phyloP scores from a whole-genome alignment of 2,888 invertebrate species.

The Latheticus oryzae region DNA sequence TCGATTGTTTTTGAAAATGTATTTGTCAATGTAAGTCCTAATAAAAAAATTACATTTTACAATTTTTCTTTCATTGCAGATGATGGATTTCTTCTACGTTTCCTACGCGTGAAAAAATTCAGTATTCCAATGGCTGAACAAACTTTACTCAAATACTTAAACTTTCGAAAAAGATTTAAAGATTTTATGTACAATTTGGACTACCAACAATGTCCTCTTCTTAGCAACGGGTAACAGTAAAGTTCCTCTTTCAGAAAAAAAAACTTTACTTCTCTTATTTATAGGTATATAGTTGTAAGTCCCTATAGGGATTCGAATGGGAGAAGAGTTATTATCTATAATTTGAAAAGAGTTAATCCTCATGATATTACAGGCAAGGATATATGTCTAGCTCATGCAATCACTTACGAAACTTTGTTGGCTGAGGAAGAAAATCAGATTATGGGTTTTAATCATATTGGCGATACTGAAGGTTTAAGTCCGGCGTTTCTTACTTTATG shows the following conservation, averaged over 20 bases:
- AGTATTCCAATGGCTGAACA: constrained; percentile 84
- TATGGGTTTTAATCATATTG: constrained; percentile 79
- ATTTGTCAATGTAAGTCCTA: not conserved
- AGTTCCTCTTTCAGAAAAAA: not conserved
- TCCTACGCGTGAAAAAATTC: constrained; percentile 82
- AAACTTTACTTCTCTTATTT: constrained; percentile 42
- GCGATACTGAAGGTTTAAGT: constrained; percentile 73
- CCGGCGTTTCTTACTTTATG: constrained; percentile 77
- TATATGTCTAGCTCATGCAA: constrained; percentile 76
- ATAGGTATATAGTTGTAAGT: constrained; percentile 79
- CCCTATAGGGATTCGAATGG: constrained; percentile 80
- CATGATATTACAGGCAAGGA: constrained; percentile 74
- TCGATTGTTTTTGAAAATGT: constrained; percentile 1
- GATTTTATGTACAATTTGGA: constrained; percentile 75
- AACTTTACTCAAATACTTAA: constrained; percentile 81
- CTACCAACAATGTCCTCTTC: constrained; percentile 73
- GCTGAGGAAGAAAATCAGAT: constrained; percentile 83
- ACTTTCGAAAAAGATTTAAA: constrained; percentile 76
- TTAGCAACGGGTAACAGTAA: constrained; percentile 72
- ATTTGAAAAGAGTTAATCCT: constrained; percentile 72
- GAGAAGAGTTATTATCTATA: constrained; percentile 76
- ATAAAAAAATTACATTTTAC: too few relatives aligned
- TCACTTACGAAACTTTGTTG: constrained; percentile 80
- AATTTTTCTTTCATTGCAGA: constrained; percentile 71
- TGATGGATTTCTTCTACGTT: constrained; percentile 78